A percentile compares a stretch with the other conserved stretches of the same genome.
These are phyloP conservation scores for Nansenia antarctica DNA, from an alignment of 2,113 vertebrate genomes.

Conservation along the genomic window DNA sequence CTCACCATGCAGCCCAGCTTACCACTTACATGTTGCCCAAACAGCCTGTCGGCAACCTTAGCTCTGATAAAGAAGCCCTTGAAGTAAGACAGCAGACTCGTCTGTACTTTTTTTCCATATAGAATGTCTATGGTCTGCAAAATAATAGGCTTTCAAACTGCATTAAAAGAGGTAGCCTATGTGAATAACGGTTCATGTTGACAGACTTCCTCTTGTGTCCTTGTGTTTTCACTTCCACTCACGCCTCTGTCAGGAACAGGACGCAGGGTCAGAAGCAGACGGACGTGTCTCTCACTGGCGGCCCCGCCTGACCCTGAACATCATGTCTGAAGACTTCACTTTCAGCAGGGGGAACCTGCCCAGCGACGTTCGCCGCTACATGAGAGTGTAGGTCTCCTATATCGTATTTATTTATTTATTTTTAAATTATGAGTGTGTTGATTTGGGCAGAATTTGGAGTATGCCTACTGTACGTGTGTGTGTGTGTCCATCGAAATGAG, in stretches of 20 bases:
- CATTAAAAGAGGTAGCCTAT: neutral
- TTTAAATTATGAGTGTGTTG: neutral
- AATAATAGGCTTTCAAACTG: neutral
- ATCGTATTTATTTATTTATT: no score
- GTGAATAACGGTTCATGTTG: neutral
- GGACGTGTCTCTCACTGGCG: constrained; percentile 89
- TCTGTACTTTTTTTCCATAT: neutral
- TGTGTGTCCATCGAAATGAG: neutral
- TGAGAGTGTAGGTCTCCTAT: constrained; percentile 85
- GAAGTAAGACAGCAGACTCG: constrained; percentile 17
- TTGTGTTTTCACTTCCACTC: neutral
- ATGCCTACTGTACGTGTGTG: no score
- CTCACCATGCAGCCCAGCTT: constrained; percentile 87
- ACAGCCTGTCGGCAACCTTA: neutral
- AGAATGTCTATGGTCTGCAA: neutral
- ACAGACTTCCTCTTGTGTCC: constrained; percentile 12
- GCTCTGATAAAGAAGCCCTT: constrained; percentile 9
- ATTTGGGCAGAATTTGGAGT: no score
- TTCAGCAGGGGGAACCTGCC: constrained; percentile 90
- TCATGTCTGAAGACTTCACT: constrained; percentile 93
- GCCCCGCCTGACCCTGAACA: constrained; percentile 84
- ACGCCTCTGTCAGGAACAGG: constrained; percentile 52
- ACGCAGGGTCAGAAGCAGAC: constrained; percentile 75
- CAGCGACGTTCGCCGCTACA: constrained; percentile 91
- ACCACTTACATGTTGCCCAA: constrained; percentile 86